phyloP scores from a whole-genome alignment of 2,113 vertebrate species.

The Phalacrocorax pelagicus region DNA sequence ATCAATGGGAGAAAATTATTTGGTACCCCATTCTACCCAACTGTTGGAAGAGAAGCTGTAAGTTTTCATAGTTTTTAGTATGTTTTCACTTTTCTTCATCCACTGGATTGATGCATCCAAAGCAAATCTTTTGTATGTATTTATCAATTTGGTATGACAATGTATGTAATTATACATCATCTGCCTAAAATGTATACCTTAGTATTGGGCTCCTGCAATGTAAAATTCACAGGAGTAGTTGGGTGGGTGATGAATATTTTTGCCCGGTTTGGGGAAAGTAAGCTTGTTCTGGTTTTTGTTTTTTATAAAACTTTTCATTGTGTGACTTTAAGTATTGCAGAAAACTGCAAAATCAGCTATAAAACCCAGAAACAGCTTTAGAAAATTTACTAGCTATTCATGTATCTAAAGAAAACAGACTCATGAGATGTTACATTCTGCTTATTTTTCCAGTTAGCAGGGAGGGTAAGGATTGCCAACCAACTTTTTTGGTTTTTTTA shows the following conservation, averaged over 20 bases:
- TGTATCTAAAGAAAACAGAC: not conserved
- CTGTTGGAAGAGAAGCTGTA: constrained; percentile 90
- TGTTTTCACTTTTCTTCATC: not conserved
- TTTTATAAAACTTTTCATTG: not conserved
- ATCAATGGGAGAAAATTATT: constrained; percentile 97
- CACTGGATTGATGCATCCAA: not conserved
- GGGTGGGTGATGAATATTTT: not conserved
- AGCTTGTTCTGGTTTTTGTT: not conserved
- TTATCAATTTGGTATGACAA: not conserved
- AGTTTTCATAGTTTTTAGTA: constrained; percentile 39
- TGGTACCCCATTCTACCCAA: constrained; percentile 91
- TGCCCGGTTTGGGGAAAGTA: not conserved
- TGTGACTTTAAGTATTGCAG: not conserved
- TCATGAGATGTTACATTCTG: not conserved
- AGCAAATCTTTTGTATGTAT: not conserved
- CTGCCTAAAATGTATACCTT: not conserved
- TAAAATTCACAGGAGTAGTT: not conserved
- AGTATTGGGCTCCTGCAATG: not conserved
- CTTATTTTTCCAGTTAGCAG: not conserved
- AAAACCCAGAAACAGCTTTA: not conserved
- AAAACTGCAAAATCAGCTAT: not conserved
- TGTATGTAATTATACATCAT: not conserved
- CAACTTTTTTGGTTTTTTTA: not conserved
- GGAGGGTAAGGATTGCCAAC: not conserved
- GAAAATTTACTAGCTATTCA: not conserved